Conservation (phyloP, 2,113 vertebrate species). For the Nothoprocta pentlandii region DNA sequence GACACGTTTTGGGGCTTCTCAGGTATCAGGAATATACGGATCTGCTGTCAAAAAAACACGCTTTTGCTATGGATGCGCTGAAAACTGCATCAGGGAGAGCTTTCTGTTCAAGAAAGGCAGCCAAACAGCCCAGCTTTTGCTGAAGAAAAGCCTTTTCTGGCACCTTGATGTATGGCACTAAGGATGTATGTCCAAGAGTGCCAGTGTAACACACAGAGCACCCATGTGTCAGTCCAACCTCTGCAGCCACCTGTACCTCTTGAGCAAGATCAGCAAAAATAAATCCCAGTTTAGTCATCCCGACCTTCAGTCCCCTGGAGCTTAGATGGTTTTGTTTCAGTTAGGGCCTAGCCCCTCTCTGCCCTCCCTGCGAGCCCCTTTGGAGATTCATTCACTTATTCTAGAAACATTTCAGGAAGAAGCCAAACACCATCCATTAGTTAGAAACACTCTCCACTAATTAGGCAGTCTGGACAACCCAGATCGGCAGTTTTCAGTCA, state of each 20-base stretch:
- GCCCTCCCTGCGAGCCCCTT: not conserved
- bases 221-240: not conserved
- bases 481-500: rapidly evolving
- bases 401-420: not conserved
- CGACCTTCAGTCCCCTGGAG: not conserved
- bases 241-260: not conserved
- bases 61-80: not conserved
- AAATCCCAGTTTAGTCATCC: not conserved
- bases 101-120: not conserved
- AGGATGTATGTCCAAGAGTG: rapidly evolving
- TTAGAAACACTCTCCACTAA: not conserved
- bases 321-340: too few species aligned
- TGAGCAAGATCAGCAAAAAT: not conserved
- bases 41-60: not conserved
- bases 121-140: not conserved
- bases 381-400: not conserved
- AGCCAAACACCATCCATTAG: not conserved
- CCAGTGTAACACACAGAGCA: not conserved
- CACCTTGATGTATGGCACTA: not conserved
- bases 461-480: not conserved
- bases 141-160: not conserved
- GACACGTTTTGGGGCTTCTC: not conserved
- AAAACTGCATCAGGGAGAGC: not conserved
- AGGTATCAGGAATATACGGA: not conserved
- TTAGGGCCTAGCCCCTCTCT: not conserved